Percentiles rank a stretch among this genome's conserved stretches.
These are phyloP conservation scores for Pterostichus madidus DNA, from an alignment of 2,888 invertebrate species.

Conservation along the genomic window DNA sequence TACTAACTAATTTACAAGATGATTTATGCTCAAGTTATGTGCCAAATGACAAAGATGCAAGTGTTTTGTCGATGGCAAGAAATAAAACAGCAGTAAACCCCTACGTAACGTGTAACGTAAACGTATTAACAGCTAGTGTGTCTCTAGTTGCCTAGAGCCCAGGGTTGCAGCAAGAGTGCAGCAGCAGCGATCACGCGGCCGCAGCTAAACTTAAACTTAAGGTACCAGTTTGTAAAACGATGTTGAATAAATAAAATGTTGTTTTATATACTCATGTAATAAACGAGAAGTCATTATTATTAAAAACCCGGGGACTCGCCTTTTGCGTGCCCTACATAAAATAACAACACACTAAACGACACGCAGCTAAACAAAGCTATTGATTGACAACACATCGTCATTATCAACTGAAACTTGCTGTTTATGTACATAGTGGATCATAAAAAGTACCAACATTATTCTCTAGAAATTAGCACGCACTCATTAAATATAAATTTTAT, in stretches of 20 bases:
- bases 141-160: conserved; percentile 29
- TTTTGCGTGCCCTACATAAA: conserved; percentile 62
- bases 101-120: conserved; percentile 38
- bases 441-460: conserved; percentile 33
- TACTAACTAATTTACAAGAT: conserved; percentile 46
- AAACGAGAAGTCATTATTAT: conserved; percentile 70
- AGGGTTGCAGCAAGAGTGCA: conserved; percentile 29
- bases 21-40: conserved; percentile 50
- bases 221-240: conserved; percentile 76
- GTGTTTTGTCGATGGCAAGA: conserved; percentile 14
- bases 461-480: conserved; percentile 7
- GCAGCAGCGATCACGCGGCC: conserved; percentile 28
- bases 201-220: conserved; percentile 53
- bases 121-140: conserved; percentile 33
- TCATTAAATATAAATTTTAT: conserved; percentile 20
- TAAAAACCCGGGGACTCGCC: conserved; percentile 60
- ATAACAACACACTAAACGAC: conserved; percentile 59
- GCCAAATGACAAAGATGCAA: conserved; percentile 15
- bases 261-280: conserved; percentile 77
- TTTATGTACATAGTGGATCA: conserved; percentile 48
- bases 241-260: conserved; percentile 78
- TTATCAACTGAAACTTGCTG: conserved; percentile 29
- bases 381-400: conserved; percentile 53
- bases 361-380: conserved; percentile 60
- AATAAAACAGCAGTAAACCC: conserved; percentile 42